These are phyloP conservation scores for Thrips palmi DNA, from an alignment of 1,140 invertebrate species.

Conservation along the genomic window DNA sequence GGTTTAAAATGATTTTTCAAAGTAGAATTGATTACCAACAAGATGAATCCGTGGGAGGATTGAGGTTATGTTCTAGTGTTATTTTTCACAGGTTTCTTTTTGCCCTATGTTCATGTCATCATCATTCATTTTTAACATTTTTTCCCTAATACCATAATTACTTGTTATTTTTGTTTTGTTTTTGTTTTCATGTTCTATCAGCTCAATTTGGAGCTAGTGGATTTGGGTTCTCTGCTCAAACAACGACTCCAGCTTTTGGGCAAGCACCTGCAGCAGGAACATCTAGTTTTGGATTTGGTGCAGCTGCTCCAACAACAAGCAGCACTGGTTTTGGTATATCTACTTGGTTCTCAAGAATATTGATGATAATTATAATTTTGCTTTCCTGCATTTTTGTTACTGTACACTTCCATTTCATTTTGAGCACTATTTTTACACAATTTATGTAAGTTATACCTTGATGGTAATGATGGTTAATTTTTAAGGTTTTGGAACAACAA, in stretches of 20 bases:
- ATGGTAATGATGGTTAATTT: not conserved
- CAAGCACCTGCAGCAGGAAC: constrained; percentile 16
- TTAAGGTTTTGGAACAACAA: constrained; percentile 16
- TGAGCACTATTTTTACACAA: constrained; percentile 20
- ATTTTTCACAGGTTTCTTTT: too few relatives aligned
- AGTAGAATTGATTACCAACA: too few relatives aligned
- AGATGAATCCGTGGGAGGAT: too few relatives aligned
- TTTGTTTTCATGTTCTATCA: not conserved
- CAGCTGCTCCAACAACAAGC: constrained; percentile 21
- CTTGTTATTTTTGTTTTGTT: too few relatives aligned
- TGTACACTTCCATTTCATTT: constrained; percentile 22
- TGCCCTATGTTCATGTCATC: too few relatives aligned
- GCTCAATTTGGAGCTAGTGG: constrained; percentile 19
- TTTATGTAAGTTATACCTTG: constrained; percentile 5
- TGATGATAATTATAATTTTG: not conserved
- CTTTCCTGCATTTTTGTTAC: constrained; percentile 23
- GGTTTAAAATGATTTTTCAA: too few relatives aligned
- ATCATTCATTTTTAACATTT: too few relatives aligned
- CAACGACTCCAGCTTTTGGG: constrained; percentile 17
- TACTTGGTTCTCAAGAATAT: constrained; percentile 12
- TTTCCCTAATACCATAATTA: too few relatives aligned
- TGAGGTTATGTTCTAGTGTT: too few relatives aligned
- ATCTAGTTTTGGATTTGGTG: constrained; percentile 23
- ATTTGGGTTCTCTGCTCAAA: too few relatives aligned
- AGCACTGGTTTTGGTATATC: constrained; percentile 20